These are phyloP conservation scores for Leptoclinus maculatus DNA, from an alignment of 2,797 vertebrate genomes.

Conservation along the genomic window DNA sequence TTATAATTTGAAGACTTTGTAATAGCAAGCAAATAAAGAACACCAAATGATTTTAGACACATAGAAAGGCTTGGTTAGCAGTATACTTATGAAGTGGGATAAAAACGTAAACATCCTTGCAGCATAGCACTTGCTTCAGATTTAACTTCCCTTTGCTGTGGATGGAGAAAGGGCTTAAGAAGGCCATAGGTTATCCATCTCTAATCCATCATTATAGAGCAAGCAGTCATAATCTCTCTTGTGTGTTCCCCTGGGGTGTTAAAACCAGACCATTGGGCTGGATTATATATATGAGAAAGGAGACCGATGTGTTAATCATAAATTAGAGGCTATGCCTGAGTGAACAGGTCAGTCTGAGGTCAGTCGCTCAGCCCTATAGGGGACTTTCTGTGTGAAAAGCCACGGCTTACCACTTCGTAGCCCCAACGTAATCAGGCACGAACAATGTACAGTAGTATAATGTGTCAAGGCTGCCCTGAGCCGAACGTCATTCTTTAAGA, in stretches of 20 bases:
- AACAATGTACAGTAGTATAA: slow-evolving; percentile 73
- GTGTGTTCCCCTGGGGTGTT: slow-evolving; percentile 69
- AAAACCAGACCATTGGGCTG: slow-evolving; percentile 67
- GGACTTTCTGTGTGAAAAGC: slow-evolving; percentile 70
- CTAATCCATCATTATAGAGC: slow-evolving; percentile 66
- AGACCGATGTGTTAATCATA: slow-evolving; percentile 78
- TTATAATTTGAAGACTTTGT: slow-evolving; percentile 28
- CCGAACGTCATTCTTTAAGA: slow-evolving; percentile 48
- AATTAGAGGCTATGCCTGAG: slow-evolving; percentile 73
- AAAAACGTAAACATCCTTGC: not conserved
- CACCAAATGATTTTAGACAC: not conserved
- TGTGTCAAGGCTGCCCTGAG: slow-evolving; percentile 36
- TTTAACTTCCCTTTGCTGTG: slow-evolving; percentile 26
- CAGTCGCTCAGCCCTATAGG: slow-evolving; percentile 55
- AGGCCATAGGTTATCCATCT: slow-evolving; percentile 65
- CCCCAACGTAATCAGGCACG: slow-evolving; percentile 59
- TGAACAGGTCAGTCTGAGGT: slow-evolving; percentile 76
- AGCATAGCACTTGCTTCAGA: slow-evolving; percentile 22
- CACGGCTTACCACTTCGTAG: slow-evolving; percentile 60
- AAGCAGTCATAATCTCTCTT: slow-evolving; percentile 69
- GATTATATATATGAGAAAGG: slow-evolving; percentile 77
- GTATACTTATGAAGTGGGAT: not conserved
- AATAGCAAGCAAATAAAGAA: slow-evolving; percentile 13
- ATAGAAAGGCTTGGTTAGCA: not conserved
- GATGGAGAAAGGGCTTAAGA: slow-evolving; percentile 52